phyloP scores from a whole-genome alignment of 2,888 invertebrate genomes.

The Phortica magna region DNA sequence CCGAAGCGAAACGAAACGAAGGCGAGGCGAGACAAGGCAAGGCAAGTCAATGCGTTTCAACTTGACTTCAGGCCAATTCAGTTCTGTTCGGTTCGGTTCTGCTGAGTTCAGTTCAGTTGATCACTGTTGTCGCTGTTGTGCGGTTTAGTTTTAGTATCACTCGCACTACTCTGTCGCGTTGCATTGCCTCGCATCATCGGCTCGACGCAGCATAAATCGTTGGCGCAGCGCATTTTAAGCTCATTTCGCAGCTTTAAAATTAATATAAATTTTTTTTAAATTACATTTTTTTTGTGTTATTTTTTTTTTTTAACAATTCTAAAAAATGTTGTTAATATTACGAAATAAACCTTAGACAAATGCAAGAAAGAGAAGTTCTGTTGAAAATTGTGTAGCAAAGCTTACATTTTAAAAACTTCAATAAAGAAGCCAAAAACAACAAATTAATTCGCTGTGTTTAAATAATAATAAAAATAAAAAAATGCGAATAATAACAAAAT shows the following conservation, averaged over 20 bases:
- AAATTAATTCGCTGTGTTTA: neutral
- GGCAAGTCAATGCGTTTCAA: neutral
- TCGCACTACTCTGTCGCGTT: neutral
- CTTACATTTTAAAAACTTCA: neutral
- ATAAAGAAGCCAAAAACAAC: neutral
- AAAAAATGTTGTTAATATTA: neutral
- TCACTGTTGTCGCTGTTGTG: constrained; percentile 62
- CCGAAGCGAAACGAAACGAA: constrained; percentile 33
- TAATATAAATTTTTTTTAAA: neutral
- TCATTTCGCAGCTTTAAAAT: constrained; percentile 40
- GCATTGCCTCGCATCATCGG: neutral
- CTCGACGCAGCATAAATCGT: neutral
- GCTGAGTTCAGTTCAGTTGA: constrained; percentile 58
- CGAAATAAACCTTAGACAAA: neutral
- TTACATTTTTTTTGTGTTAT: neutral
- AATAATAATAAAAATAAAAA: constrained; percentile 4
- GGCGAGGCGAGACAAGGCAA: neutral
- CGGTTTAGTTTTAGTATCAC: constrained; percentile 37
- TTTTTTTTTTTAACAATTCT: neutral
- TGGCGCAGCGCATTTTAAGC: constrained; percentile 37
- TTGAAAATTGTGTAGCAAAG: no score
- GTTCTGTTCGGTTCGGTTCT: constrained; percentile 52
- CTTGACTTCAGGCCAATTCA: neutral
- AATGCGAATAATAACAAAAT: constrained; percentile 57
- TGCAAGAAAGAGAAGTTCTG: neutral